Conservation (phyloP, 2,888 invertebrate species). For the Carcina quercana region DNA sequence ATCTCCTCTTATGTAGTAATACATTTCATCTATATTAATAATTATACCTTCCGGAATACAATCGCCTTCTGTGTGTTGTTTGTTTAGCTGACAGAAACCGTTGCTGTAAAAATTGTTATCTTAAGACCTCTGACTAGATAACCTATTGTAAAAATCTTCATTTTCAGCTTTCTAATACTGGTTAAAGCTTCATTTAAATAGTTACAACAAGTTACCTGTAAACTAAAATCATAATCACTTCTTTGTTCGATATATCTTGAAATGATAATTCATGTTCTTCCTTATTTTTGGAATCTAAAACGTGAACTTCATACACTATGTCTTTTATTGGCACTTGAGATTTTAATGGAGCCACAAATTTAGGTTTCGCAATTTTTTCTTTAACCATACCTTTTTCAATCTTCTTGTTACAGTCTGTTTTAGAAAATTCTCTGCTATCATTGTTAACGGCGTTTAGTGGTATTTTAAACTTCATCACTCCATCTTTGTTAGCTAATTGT, state of each 20-base stretch:
- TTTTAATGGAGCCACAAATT: conserved; percentile 46
- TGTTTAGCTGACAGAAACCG: conserved; percentile 52
- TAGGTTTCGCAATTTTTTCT: conserved; percentile 34
- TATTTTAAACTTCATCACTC: conserved; percentile 52
- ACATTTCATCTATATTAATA: conserved; percentile 28
- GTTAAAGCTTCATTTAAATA: no score
- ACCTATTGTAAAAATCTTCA: no score
- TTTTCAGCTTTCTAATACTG: no score
- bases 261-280: conserved; percentile 11
- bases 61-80: conserved; percentile 36
- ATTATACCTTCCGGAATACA: conserved; percentile 45
- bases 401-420: conserved; percentile 4
- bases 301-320: conserved; percentile 27
- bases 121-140: no score
- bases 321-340: conserved; percentile 44
- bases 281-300: conserved; percentile 25
- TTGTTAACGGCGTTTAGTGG: conserved; percentile 24
- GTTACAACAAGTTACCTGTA: conserved; percentile 30
- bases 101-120: conserved; percentile 34
- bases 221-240: conserved; percentile 28
- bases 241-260: conserved; percentile 12
- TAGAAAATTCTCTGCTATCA: not conserved
- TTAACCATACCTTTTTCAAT: conserved; percentile 14
- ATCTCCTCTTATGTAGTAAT: conserved; percentile 31
- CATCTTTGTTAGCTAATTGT: conserved; percentile 47